Evolutionary conservation across 1,140 invertebrate species (phyloP), one percentile per base, ranked within the genome.

Genomic region (Antheraea pernyi): DNA sequence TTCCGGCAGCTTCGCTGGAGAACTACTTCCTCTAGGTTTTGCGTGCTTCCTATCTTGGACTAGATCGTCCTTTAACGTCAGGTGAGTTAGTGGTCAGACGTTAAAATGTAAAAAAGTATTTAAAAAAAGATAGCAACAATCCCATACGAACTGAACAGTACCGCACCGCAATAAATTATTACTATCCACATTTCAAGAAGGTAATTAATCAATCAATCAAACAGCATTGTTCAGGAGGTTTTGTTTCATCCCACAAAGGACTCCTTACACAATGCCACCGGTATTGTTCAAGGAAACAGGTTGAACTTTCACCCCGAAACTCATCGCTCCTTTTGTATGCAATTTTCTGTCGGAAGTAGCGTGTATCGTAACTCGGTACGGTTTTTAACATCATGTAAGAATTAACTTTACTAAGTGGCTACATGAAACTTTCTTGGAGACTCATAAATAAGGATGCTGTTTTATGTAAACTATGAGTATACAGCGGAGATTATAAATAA

Each of bases 121-220:
- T 30, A 30, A 30, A 30, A 30, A 30, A 30, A 30, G 22, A 30
- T 8, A 42, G 2, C 39, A 42, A 42, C 7, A 42, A 7, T 42
- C 2, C 39, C 11, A 42, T 7, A 11, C 11, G 39, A 42, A 42
- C 39, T 42, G 2, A 30, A 53, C 46, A 7, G 46, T 53, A 53
- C 46, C 37, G 70, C 30, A 69, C 70, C 76, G 71, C 68, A 66
- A 61, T 53, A 53, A 16, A 16, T 16, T 53, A 53, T 53, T 53
- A 53, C 16, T 53, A 53, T 53, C 46, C 69, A 66, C 73, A 53
- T 53, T 53, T 72, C 68, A 66, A 79, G 75, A 75, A 81, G 72
- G 79, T 84, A 85, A 89, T 89, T 89, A 86, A 88, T 89, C 84
- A 89, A 84, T 86, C 80, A 82, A 82, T 85, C 79, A 69, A 74